Evolutionary conservation across 2,888 invertebrate genomes (phyloP).

Genomic region (Neria commutata): DNA sequence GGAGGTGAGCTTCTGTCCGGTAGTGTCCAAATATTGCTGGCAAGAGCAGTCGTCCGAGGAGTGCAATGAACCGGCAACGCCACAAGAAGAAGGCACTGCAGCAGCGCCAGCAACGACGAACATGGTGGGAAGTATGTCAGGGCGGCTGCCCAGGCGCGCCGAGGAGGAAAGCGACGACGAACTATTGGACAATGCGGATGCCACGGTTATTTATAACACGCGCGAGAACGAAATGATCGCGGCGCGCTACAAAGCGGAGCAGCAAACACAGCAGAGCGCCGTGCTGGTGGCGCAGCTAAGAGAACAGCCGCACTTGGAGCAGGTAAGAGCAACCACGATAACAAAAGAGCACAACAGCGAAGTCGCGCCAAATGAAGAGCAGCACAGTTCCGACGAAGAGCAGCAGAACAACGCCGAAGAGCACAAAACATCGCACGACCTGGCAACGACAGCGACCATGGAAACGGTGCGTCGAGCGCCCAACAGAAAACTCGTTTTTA

Average conservation of each 20-base stretch:
- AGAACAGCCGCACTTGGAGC: slow-evolving; percentile 11
- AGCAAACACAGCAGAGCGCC: slow-evolving; percentile 13
- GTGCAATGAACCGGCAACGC: slow-evolving; percentile 35
- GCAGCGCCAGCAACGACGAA: background rate
- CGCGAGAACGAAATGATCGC: slow-evolving; percentile 54
- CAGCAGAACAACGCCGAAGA: slow-evolving; percentile 26
- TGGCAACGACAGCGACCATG: slow-evolving; percentile 29
- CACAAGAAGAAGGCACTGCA: slow-evolving; percentile 10
- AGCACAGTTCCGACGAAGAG: background rate
- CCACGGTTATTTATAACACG: slow-evolving; percentile 51
- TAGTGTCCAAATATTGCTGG: slow-evolving; percentile 82
- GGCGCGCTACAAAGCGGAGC: slow-evolving; percentile 36
- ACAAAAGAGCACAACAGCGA: slow-evolving; percentile 11
- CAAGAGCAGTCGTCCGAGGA: slow-evolving; percentile 68
- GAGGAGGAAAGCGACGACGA: slow-evolving; percentile 32
- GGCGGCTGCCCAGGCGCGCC: background rate
- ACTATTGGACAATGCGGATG: slow-evolving; percentile 48
- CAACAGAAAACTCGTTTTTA: slow-evolving; percentile 31
- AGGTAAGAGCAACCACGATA: slow-evolving; percentile 31
- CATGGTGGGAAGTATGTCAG: background rate
- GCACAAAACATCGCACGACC: slow-evolving; percentile 25
- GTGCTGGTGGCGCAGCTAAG: slow-evolving; percentile 12
- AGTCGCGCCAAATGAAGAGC: slow-evolving; percentile 9
- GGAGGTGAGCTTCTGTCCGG: slow-evolving; percentile 80
- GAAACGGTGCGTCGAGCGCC: slow-evolving; percentile 8